Conservation (phyloP, 1,140 invertebrate species). For the Bombus balteatus region DNA sequence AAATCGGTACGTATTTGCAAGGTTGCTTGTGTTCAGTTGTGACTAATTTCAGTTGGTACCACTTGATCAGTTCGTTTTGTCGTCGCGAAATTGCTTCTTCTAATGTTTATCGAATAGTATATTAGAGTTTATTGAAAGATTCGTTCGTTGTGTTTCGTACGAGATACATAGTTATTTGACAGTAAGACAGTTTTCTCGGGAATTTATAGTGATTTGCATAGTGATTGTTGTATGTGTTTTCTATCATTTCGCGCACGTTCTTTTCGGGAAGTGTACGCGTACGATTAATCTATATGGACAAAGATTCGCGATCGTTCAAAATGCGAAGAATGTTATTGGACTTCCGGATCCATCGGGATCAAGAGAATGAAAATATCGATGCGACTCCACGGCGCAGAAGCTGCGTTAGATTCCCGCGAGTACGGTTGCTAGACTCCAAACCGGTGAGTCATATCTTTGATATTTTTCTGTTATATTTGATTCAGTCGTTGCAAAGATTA, state of each 20-base stretch:
- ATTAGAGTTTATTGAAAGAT: neutral
- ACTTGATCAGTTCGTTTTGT: neutral
- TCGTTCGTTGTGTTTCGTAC: neutral
- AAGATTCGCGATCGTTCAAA: neutral
- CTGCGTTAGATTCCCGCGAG: neutral
- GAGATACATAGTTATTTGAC: neutral
- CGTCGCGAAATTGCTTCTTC: neutral
- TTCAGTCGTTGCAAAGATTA: neutral
- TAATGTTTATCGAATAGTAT: neutral
- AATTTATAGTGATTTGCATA: neutral
- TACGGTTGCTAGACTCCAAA: slow-evolving; percentile 19
- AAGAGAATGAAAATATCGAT: neutral
- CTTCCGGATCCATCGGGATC: too few species aligned
- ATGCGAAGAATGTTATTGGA: neutral
- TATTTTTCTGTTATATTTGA: neutral
- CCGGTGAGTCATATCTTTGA: neutral
- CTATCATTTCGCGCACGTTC: neutral
- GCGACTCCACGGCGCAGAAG: slow-evolving; percentile 2
- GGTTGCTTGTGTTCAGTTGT: too few species aligned
- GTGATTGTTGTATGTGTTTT: neutral
- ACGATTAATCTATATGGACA: neutral
- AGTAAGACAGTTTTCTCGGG: neutral
- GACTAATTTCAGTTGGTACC: neutral
- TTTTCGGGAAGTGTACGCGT: too few species aligned
- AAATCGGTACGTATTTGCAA: neutral